These are phyloP conservation scores for Vombatus ursinus DNA, from an alignment of 2,113 vertebrate genomes.

Conservation along the genomic window DNA sequence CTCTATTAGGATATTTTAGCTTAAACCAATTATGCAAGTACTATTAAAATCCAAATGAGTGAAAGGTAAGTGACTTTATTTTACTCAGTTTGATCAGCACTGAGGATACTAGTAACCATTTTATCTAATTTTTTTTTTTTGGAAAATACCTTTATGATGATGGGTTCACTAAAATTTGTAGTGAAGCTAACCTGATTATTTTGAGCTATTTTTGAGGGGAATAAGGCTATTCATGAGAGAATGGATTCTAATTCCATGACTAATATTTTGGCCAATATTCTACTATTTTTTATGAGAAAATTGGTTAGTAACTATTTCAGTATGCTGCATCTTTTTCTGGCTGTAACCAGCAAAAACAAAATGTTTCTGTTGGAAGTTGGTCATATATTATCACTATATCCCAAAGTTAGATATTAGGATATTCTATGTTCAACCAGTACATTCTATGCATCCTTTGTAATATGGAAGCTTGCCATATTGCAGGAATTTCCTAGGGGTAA, in stretches of 20 bases:
- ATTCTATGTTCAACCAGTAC: not conserved
- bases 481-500: conserved; percentile 2
- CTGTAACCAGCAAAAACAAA: conserved; percentile 40
- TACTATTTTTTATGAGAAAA: conserved; percentile 71
- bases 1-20: conserved; percentile 64
- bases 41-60: conserved; percentile 3
- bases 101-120: conserved; percentile 65
- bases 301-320: conserved; percentile 71
- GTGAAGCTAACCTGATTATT: conserved; percentile 71
- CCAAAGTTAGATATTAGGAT: conserved; percentile 24
- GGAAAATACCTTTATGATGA: conserved; percentile 57
- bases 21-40: conserved; percentile 62
- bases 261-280: conserved; percentile 71
- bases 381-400: conserved; percentile 30
- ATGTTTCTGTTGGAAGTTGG: conserved; percentile 57
- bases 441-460: not conserved
- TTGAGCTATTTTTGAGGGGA: conserved; percentile 69
- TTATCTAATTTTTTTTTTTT: conserved; percentile 61
- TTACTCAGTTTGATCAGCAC: conserved; percentile 60
- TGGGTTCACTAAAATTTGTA: conserved; percentile 57
- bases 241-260: conserved; percentile 72
- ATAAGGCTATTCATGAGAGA: conserved; percentile 65
- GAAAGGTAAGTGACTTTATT: conserved; percentile 57
- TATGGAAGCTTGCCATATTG: conserved; percentile 46
- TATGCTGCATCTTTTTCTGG: conserved; percentile 56